Conservation (phyloP, 1,140 invertebrate genomes). For the Acromyrmex charruanus region DNA sequence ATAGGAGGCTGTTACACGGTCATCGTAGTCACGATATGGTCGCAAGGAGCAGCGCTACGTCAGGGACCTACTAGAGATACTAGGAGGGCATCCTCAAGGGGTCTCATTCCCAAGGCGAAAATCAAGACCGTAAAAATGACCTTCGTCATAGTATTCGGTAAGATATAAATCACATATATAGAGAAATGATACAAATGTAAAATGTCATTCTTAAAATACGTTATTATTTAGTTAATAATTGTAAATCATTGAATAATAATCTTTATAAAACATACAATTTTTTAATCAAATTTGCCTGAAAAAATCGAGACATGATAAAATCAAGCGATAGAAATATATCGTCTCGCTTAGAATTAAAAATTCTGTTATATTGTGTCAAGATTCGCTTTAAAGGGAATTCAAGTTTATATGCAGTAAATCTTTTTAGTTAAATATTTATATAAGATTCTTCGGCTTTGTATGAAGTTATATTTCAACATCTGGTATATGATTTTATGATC, state of each 20-base stretch:
- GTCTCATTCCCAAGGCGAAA: slow-evolving; percentile 97
- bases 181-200: neutral
- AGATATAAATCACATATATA: slow-evolving; percentile 79
- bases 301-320: neutral
- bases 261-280: neutral
- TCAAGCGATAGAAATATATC: neutral
- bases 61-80: slow-evolving; percentile 86
- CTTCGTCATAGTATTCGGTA: slow-evolving; percentile 97
- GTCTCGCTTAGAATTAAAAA: neutral
- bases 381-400: slow-evolving; percentile 8
- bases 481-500: neutral
- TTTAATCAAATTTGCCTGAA: neutral
- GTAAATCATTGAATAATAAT: neutral
- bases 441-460: slow-evolving; percentile 1
- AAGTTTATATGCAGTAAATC: neutral
- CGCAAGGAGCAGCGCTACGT: slow-evolving; percentile 87
- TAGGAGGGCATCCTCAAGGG: slow-evolving; percentile 92
- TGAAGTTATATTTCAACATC: neutral
- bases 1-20: slow-evolving; percentile 96
- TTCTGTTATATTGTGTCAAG: neutral
- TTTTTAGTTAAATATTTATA: slow-evolving; percentile 21
- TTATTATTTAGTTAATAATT: neutral
- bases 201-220: neutral
- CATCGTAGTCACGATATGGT: slow-evolving; percentile 97
- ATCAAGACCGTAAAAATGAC: slow-evolving; percentile 99